Conservation (phyloP, 2,797 vertebrate species). For the Hippopotamyrus pictus region DNA sequence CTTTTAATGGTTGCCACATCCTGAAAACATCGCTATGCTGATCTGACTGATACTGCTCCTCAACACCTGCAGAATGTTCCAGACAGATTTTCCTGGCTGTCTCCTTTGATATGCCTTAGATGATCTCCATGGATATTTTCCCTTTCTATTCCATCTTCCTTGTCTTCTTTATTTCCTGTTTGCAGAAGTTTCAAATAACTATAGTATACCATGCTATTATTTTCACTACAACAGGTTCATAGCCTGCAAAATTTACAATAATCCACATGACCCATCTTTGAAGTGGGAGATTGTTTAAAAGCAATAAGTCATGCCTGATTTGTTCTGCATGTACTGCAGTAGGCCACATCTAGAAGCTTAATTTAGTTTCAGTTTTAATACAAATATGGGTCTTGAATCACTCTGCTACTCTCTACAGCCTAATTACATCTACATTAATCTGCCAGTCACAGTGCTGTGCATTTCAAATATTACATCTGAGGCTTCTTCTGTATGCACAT, state of each 20-base stretch:
- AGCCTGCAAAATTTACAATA: neutral
- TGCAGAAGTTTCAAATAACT: neutral
- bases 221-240: neutral
- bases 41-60: neutral
- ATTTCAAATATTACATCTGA: neutral
- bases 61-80: neutral
- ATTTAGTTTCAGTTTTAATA: neutral
- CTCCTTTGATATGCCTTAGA: neutral
- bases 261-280: neutral
- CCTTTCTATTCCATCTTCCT: neutral
- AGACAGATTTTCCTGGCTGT: neutral
- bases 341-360: neutral
- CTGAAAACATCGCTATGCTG: neutral
- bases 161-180: neutral
- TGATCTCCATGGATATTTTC: neutral
- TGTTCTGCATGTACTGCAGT: neutral
- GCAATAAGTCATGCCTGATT: neutral
- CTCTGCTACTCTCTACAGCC: neutral
- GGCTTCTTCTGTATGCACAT: neutral
- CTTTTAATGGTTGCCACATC: neutral
- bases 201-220: neutral
- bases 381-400: neutral
- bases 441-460: neutral
- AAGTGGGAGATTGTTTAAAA: neutral
- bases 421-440: neutral